Evolutionary conservation across 2,113 vertebrate genomes (phyloP), one percentile per base, ranked within the genome.

Genomic region (Mellivora capensis): DNA sequence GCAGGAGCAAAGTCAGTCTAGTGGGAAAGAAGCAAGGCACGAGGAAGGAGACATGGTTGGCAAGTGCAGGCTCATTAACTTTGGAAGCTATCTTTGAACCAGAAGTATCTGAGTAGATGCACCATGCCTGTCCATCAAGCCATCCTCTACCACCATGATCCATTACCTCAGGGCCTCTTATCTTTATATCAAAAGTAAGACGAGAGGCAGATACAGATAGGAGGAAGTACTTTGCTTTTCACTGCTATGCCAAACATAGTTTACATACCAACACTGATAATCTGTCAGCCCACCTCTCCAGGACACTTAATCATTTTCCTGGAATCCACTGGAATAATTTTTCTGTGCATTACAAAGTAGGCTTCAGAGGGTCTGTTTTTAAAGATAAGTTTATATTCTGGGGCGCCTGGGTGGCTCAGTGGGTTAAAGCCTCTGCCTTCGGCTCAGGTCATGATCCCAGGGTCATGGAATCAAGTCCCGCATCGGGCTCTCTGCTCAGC

Each of bases 301-400:
- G 69, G 93, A 93, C 93, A 96, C 83, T 93, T 98, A 74, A 97
- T 97, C 97, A 97, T 94, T 96, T 97, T 84, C 80, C 96, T 96
- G 97, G 97, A 97, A 96, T 97, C 94, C 74, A 17, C 91, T 37
- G 82, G 77, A 96, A 44, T 97, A 18, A 5, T 69, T 71, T 97
- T 89, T 91, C 90, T 25, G 3, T 87, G 54, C 23, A 44, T 91
- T 82, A 79, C 57, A 31, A 90, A 95, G 90, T 15, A 31, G 29
- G 42, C 8, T 80, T 90, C 69, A 23, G 21, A 88, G 88, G 25
- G 44, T 85, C 61, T 86, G 47, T 80, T 52, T 37, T 79, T 88
- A 87, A 81, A 62, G 89, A 82, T 94, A 69, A 91, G 39, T 79
- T 80, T 91, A 52, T 90, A 37, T 87, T 90, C 49, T n/a, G n/a